Base-by-base conservation (phyloP, 2,888 invertebrate species). In the Yponomeuta cagnagella region DNA sequence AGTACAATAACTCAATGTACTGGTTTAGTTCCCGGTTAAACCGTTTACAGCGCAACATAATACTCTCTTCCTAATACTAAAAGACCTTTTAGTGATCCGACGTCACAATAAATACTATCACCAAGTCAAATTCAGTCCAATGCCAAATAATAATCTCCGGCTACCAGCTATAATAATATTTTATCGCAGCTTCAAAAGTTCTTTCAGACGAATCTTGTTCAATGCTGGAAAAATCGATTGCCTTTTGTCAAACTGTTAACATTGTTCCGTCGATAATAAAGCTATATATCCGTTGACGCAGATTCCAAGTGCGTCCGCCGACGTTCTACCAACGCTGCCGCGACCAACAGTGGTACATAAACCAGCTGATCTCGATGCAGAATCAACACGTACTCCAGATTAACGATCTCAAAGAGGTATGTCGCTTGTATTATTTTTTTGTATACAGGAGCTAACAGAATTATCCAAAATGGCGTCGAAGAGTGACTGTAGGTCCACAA, bases 321-420 rank as follows among this genome's bases (percentile, higher is more conserved):
- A 98, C 98, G 68, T 98, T 97, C 89, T 98, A 96, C 87, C 98
- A 98, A 86, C 96, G 97, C 71, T 97, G 97, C 83, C 94, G 98
- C 74, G 98, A 98, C 88, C 97, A 97, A 82, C 97, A 97, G 84
- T 97, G 97, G 97, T 97, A 96, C 84, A 97, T 98, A 75, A 95
- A 95, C 82, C 97, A 97, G 84, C 90, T 98, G 73, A 94, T 97
- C 76, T 94, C 95, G 12, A 94, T 96, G 77, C 97, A 97, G 85
- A 95, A 95, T 79, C 96, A 97, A 80, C 95, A 96, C 78, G 92
- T 95, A 48, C 93, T 95, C 70, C 97, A 97, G 85, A 95, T 97
- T 72, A 96, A 96, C 86, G 96, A 96, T 89, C 93, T 97, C 73
- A 97, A 97, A 89, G 96, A 97, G 93, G 95, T 95, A 88, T 33